Evolutionary conservation across 2,797 vertebrate species (phyloP), one percentile per base, ranked within the genome.

Genomic region (Catamblyrhynchus diadema): DNA sequence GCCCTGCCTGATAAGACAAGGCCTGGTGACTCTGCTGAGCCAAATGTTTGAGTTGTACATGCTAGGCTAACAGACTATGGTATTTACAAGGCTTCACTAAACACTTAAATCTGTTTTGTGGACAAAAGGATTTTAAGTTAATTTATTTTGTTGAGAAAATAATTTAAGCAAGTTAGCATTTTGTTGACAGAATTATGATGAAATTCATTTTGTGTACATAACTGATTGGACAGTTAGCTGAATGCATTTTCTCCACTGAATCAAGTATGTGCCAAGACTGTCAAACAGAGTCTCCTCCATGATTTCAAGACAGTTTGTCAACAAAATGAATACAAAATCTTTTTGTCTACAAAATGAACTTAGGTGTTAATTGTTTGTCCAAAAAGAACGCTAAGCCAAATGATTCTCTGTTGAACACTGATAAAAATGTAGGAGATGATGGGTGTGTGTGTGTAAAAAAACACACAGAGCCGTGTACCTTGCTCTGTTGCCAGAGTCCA

Each of bases 121-220:
- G 94, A 97, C 96, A 97, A 97, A 97, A 89, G 93, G 96, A 96
- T 97, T 98, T 97, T 96, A 97, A 97, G 94, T 97, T 97, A 97
- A 97, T 98, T 97, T 96, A 94, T 96, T 98, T 98, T 97, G 95
- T 88, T 90, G 77, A 93, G 86, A 94, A 92, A 97, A 96, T 96
- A 96, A 97, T 97, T 97, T 96, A 97, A 97, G 95, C 93, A 97
- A 97, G 95, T 97, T 97, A 97, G 92, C 92, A 94, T 97, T 96
- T 97, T 98, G 97, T 97, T 98, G 97, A 97, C 95, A 97, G 96
- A 98, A 97, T 97, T 96, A 96, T 96, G 97, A 96, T 96, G 94
- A 96, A 97, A 97, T 97, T 97, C 48, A 95, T 97, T 97, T 97
- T 97, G 93, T 95, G 94, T 96, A 20, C 93, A 94, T 95, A 98